Percentiles rank a stretch among this genome's conserved stretches.
Evolutionary conservation across 2,797 vertebrate species (phyloP).

Genomic region (Channa striata): DNA sequence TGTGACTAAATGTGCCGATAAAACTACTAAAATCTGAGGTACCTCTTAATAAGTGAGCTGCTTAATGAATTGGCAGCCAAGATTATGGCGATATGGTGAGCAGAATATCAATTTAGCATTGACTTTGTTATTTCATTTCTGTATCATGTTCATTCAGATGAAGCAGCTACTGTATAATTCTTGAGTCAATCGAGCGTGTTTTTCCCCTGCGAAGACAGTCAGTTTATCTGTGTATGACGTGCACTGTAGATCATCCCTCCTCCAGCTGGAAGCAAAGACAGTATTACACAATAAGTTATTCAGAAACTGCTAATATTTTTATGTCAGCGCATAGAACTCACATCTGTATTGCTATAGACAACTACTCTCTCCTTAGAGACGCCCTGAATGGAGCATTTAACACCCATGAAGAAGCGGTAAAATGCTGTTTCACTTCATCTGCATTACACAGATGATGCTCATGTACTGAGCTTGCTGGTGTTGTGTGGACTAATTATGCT

Average conservation of each 20-base stretch:
- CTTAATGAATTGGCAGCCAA: too few relatives aligned
- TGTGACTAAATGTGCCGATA: too few relatives aligned
- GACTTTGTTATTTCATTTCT: too few relatives aligned
- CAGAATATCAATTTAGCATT: too few relatives aligned
- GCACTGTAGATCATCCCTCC: background rate
- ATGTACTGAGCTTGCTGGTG: conserved; percentile 20
- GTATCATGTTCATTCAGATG: too few relatives aligned
- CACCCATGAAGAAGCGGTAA: conserved; percentile 46
- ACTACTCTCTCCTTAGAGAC: conserved; percentile 21
- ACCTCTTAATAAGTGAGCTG: too few relatives aligned
- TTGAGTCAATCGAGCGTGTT: too few relatives aligned
- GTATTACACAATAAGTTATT: background rate
- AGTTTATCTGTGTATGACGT: too few relatives aligned
- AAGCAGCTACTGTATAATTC: too few relatives aligned
- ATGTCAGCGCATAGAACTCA: background rate
- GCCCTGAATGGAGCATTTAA: conserved; percentile 31
- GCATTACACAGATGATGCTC: conserved; percentile 38
- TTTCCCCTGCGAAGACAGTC: too few relatives aligned
- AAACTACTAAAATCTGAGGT: too few relatives aligned
- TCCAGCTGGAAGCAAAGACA: background rate
- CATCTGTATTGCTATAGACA: conserved; percentile 21
- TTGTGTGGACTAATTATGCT: conserved; percentile 37
- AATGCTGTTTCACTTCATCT: conserved; percentile 47
- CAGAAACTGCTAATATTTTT: conserved; percentile 10
- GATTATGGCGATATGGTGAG: too few relatives aligned